Evolutionary conservation across 2,888 invertebrate genomes (phyloP), one percentile per base, ranked within the genome.

Genomic region (Drosophila anceps): DNA sequence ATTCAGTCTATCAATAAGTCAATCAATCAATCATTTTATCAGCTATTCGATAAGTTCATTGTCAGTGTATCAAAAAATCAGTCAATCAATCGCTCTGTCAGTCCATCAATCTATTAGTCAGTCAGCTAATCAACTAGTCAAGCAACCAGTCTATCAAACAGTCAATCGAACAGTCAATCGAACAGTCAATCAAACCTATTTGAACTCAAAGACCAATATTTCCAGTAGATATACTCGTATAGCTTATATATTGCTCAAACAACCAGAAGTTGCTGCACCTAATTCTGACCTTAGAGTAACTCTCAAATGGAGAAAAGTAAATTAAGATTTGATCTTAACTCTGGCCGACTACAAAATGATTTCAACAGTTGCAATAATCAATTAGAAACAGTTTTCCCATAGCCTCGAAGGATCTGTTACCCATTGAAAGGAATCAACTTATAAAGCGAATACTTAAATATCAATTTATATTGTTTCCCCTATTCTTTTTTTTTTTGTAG

Each of bases 361-460:
- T 50, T 18, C 13, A 31, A 8, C 50, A 33, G 31, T 20, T 50
- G 48, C n/a, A 50, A 50, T 50, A 50, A 50, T 50, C 48, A 29
- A 50, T 50, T 50, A 31, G 50, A 18, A 13, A 33, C 31, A 8
- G 50, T 33, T 44, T 43, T 57, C 43, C 57, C 57, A 57, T 57
- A 41, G 8, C 39, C 13, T 15, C 15, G 6, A 24, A 59, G 61
- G 41, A 54, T 33, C 39, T 24, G 31, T 12, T 24, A 4, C 13
- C 24, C n/a, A 20, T 31, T 53, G 39, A 63, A 53, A 54, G 55
- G 75, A 74, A 78, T 75, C 60, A 79, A 76, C 58, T 66, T 58
- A 50, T 74, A 77, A 73, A 74, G 70, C 67, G 70, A 69, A 74
- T 82, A 73, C 69, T 83, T 84, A 86, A 81, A 84, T 72, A 78